Percentiles rank a stretch among this genome's conserved stretches.
These are phyloP conservation scores for Heterocephalus glaber DNA, from an alignment of 2,113 vertebrate genomes.

Conservation along the genomic window DNA sequence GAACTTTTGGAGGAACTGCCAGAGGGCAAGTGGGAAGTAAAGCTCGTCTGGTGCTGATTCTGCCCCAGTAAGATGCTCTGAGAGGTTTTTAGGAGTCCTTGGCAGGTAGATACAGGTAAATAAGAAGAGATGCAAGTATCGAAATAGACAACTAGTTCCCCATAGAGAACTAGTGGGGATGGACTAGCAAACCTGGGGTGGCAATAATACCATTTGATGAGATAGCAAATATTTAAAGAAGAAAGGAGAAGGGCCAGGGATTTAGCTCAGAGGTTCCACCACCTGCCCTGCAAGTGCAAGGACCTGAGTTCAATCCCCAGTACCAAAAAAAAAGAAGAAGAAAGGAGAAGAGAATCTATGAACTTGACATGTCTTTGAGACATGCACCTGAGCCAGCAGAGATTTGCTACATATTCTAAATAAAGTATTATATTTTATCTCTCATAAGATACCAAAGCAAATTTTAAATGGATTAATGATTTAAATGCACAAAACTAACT, in stretches of 20 bases:
- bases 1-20: neutral
- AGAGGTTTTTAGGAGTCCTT: neutral
- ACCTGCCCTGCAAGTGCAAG: no score
- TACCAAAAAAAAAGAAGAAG: no score
- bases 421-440: slow-evolving; percentile 9
- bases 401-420: neutral
- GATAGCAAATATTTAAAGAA: neutral
- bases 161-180: neutral
- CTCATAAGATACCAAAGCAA: slow-evolving; percentile 33
- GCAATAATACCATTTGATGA: neutral
- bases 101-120: neutral
- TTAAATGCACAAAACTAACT: neutral
- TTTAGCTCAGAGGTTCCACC: no score
- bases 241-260: neutral
- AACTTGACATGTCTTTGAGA: neutral
- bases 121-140: neutral
- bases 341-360: neutral
- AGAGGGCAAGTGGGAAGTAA: neutral
- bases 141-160: neutral
- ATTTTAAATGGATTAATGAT: slow-evolving; percentile 52
- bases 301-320: no score
- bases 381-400: neutral
- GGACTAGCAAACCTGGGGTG: neutral
- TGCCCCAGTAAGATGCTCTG: neutral
- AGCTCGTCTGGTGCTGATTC: neutral